Evolutionary conservation across 2,888 invertebrate genomes (phyloP).

Genomic region (Zaprionus lineosus): DNA sequence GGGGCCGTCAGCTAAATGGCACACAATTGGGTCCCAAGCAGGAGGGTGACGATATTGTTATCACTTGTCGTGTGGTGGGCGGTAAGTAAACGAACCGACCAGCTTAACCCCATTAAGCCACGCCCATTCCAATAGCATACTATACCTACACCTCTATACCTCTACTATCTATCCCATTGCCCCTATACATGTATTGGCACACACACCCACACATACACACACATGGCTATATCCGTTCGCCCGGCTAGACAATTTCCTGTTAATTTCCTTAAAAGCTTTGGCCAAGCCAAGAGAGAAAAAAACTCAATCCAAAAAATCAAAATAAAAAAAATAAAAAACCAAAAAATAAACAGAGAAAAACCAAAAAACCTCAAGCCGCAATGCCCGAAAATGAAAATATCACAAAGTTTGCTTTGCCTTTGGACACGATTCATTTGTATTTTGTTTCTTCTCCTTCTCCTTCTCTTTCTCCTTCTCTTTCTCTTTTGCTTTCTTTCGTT

Average conservation of each 20-base stretch:
- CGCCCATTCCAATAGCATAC: background rate
- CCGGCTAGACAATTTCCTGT: constrained; percentile 77
- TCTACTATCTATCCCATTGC: too few species aligned
- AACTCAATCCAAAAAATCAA: constrained; percentile 31
- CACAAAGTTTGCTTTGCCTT: constrained; percentile 66
- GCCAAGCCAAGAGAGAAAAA: constrained; percentile 32
- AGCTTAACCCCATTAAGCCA: constrained; percentile 52
- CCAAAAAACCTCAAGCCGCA: constrained; percentile 47
- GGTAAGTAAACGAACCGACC: constrained; percentile 85
- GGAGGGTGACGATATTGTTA: constrained; percentile 92
- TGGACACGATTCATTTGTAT: constrained; percentile 15
- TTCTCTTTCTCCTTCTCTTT: background rate
- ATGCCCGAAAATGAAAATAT: constrained; percentile 71
- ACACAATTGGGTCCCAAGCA: constrained; percentile 92
- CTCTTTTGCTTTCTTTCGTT: constrained; percentile 37
- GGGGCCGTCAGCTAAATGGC: constrained; percentile 91
- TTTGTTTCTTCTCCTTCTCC: too few species aligned
- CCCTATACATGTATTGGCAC: constrained; percentile 20
- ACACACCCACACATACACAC: too few species aligned
- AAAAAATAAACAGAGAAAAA: constrained; percentile 16
- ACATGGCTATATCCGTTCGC: constrained; percentile 65
- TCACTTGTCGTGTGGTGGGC: constrained; percentile 93
- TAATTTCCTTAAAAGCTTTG: constrained; percentile 80
- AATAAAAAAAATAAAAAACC: constrained; percentile 7
- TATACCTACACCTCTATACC: background rate